Evolutionary conservation across 2,888 invertebrate species (phyloP).

Genomic region (Alentia gelatinosa): DNA sequence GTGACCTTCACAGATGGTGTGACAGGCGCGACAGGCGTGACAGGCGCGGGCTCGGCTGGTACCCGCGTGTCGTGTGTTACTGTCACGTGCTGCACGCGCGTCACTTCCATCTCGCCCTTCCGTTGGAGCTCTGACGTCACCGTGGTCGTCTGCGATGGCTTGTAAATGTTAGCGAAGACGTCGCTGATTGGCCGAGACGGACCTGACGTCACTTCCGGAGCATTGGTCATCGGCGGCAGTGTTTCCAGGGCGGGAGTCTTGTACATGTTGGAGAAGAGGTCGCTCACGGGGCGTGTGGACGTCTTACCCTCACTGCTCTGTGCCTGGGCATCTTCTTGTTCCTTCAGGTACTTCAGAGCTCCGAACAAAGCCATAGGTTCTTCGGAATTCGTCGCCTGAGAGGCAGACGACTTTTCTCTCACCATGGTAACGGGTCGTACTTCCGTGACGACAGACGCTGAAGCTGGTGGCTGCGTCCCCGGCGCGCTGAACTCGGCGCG

Average conservation of each 20-base stretch:
- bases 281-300: background rate
- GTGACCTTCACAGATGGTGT: background rate
- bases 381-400: background rate
- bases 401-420: background rate
- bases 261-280: conserved; percentile 42
- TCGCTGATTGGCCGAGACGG: conserved; percentile 13
- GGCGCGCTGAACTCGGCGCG: background rate
- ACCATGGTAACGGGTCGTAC: background rate
- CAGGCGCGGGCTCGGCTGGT: background rate
- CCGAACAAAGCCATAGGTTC: conserved; percentile 56
- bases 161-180: conserved; percentile 32
- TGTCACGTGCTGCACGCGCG: background rate
- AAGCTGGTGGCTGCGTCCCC: background rate
- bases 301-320: background rate
- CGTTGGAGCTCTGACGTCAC: background rate
- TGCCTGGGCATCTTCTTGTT: background rate
- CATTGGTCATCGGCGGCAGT: background rate
- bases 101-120: conserved; percentile 1
- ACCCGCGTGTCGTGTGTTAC: background rate
- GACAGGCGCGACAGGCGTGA: background rate
- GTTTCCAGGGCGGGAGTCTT: background rate
- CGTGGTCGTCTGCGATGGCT: background rate
- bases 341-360: conserved; percentile 53
- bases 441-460: background rate
- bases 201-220: background rate